Evolutionary conservation across 2,888 invertebrate genomes (phyloP), one percentile per base, ranked within the genome.

Genomic region (Mesorhabditis belari): DNA sequence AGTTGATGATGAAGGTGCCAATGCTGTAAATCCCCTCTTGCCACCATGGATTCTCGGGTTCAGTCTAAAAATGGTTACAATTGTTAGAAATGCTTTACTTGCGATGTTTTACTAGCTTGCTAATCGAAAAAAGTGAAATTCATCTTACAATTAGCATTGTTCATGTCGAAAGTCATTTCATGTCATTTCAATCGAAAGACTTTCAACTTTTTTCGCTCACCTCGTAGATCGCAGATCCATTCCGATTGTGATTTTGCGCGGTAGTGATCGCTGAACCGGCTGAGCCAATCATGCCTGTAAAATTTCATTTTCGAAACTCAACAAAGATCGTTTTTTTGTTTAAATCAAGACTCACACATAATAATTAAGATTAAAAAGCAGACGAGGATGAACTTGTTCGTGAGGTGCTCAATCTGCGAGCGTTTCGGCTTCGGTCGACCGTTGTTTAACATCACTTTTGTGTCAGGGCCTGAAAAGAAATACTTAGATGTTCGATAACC

Each of bases 361-460:
- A 92, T 87, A 66, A 93, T 85, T 73, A 95, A 86, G 76, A 94
- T 89, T 71, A 92, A 86, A 73, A 95, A 91, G 85, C 94, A 95
- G 53, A 63, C 58, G 12, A 77, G 58, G 53, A 77, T 73, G 56
- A 72, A 69, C 71, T 65, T 64, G 84, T 96, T 96, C 89, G 96
- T 93, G 83, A 89, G 88, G 69, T 88, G 87, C 83, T 96, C 95
- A 75, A 96, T 85, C 68, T 88, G 88, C 59, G 93, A 93, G 75
- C 82, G 78, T 69, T 77, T 77, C 55, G 67, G 69, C 53, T 93
- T 87, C 63, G 93, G 93, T 51, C 93, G 92, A 70, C 92, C 91
- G 83, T 94, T 95, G 83, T 95, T 96, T 66, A 95, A 86, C 91
- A 95, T 91, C 21, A 94, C 91, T 84, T 96, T 96, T 19, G 94